Conservation (phyloP, 1,140 invertebrate species). For the Hyphantria cunea region DNA sequence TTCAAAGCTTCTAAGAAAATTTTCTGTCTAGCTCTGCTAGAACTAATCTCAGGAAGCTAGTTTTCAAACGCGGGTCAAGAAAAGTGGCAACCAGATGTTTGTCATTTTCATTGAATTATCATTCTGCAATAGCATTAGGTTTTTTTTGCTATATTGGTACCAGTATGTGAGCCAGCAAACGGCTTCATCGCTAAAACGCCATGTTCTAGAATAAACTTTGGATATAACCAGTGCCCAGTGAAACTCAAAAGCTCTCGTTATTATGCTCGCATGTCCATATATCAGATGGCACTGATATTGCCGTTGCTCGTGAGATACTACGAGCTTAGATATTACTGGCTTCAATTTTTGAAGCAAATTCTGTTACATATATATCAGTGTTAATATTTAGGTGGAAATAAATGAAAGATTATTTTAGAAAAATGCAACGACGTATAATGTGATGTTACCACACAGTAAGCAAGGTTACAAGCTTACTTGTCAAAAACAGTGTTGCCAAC, state of each 20-base stretch:
- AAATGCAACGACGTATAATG: too few relatives aligned
- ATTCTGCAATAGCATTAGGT: conserved; percentile 34
- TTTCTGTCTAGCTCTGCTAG: conserved; percentile 46
- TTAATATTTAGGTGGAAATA: too few relatives aligned
- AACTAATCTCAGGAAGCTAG: conserved; percentile 41
- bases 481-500: too few relatives aligned
- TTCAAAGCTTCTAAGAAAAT: conserved; percentile 47
- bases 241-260: conserved; percentile 47
- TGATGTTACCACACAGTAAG: too few relatives aligned
- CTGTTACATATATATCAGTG: conserved; percentile 33
- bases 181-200: conserved; percentile 47
- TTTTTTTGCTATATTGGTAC: conserved; percentile 43
- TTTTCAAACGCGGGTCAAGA: conserved; percentile 8
- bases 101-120: conserved; percentile 37
- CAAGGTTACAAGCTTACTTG: too few relatives aligned
- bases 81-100: conserved; percentile 40
- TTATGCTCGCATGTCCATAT: conserved; percentile 51
- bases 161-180: conserved; percentile 42
- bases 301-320: conserved; percentile 41
- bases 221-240: conserved; percentile 49
- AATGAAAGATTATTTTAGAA: too few relatives aligned
- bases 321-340: too few relatives aligned
- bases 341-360: conserved; percentile 31
- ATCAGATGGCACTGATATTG: conserved; percentile 46
- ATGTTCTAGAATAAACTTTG: conserved; percentile 42